A percentile compares a stretch with the other conserved stretches of the same genome.
Conservation (phyloP, 1,140 invertebrate genomes). For the Panagrolaimus sp. region DNA sequence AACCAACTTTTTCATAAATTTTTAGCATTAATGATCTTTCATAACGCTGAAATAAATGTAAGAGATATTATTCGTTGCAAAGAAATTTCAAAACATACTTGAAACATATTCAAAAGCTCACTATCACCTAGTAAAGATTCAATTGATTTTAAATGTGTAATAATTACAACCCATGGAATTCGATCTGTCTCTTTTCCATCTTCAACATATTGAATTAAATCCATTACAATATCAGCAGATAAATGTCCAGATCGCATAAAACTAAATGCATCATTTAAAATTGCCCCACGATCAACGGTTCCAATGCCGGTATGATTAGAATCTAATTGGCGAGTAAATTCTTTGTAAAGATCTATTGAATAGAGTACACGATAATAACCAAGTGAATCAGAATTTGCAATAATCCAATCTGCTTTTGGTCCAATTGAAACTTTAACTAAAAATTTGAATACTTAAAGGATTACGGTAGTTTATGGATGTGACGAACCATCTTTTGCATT, state of each 20-base stretch:
- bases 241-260: conserved; percentile 37
- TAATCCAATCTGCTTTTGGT: conserved; percentile 23
- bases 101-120: conserved; percentile 29
- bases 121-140: conserved; percentile 35
- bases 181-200: conserved; percentile 34
- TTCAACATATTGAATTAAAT: conserved; percentile 36
- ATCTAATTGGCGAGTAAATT: conserved; percentile 29
- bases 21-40: conserved; percentile 23
- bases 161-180: conserved; percentile 39
- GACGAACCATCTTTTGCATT: conserved; percentile 21
- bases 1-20: conserved; percentile 34
- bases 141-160: conserved; percentile 29
- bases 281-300: conserved; percentile 33
- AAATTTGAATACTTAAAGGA: neutral
- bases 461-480: neutral
- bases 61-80: too few relatives aligned
- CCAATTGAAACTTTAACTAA: neutral
- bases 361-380: conserved; percentile 48
- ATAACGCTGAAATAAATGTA: conserved; percentile 18
- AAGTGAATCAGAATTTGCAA: conserved; percentile 40
- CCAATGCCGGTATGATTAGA: conserved; percentile 27
- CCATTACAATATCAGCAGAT: conserved; percentile 30
- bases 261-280: conserved; percentile 42
- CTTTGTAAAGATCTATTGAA: conserved; percentile 29
- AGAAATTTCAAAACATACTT: too few relatives aligned